phyloP scores from a whole-genome alignment of 1,140 invertebrate species.

The Apis florea region DNA sequence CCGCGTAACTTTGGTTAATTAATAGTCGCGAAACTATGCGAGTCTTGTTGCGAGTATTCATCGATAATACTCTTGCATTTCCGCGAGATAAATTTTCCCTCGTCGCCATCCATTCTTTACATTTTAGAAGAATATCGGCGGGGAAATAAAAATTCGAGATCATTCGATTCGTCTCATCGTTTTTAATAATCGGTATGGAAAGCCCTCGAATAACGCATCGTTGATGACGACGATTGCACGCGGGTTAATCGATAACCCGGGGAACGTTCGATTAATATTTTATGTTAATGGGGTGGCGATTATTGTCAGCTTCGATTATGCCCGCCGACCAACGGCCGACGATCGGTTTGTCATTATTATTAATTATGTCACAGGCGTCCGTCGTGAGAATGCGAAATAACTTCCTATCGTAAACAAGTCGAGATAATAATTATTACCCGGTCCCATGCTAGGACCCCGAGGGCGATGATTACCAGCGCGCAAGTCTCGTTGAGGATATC shows the following conservation, averaged over 20 bases:
- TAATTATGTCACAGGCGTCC: slow-evolving; percentile 50
- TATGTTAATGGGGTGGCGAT: slow-evolving; percentile 36
- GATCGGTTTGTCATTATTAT: slow-evolving; percentile 53
- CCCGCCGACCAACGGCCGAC: slow-evolving; percentile 14
- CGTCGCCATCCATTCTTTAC: too few relatives aligned
- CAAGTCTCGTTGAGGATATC: slow-evolving; percentile 60
- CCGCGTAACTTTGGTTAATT: slow-evolving; percentile 61
- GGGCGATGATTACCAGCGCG: slow-evolving; percentile 51
- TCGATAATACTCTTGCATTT: neutral
- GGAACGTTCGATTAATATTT: slow-evolving; percentile 45
- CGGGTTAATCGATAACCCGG: slow-evolving; percentile 28
- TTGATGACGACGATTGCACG: neutral
- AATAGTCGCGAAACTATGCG: slow-evolving; percentile 63
- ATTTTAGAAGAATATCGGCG: too few relatives aligned
- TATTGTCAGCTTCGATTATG: slow-evolving; percentile 18
- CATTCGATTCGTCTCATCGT: neutral
- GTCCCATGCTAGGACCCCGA: slow-evolving; percentile 31
- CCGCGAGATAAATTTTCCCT: neutral
- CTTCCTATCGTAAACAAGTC: slow-evolving; percentile 55
- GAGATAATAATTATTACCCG: slow-evolving; percentile 56
- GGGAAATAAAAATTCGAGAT: too few relatives aligned
- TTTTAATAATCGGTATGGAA: neutral
- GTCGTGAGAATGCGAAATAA: slow-evolving; percentile 50
- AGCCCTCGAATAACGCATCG: neutral
- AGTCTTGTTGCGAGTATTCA: slow-evolving; percentile 11